Evolutionary conservation across 2,113 vertebrate genomes (phyloP), one percentile per base, ranked within the genome.

Genomic region (Oncorhynchus clarkii): DNA sequence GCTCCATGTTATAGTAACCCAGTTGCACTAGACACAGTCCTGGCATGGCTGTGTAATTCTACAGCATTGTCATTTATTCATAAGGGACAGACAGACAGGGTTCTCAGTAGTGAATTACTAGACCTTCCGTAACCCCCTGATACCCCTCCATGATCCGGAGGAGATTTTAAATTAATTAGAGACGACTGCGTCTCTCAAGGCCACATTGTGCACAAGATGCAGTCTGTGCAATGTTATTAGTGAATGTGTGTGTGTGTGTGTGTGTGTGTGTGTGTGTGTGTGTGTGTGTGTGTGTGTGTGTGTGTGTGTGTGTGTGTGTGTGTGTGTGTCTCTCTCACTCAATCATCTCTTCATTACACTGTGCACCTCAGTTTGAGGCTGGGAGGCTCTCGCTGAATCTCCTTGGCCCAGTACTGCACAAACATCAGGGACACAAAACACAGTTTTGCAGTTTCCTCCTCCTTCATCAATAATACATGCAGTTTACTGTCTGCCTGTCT

Each of bases 151-250:
- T 94, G 92, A 92, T 93, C 92, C 93, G 91, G 88, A 83, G 90
- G 94, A 93, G 89, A 91, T 92, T 93, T 92, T 95, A 97, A 96
- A 96, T 96, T 95, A 96, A 96, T 96, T 95, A 96, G 88, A 87
- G 91, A 85, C 91, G 80, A 70, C 80, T 93, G 92, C 89, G 86
- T 94, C 87, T 85, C 59, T 16, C 59, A 62, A 22, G 65, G 71
- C 31, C 31, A 34, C 31, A 34, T 34, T 34, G 31, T 34, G 31
- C 31, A 34, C 31, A 34, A 90, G 59, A n/a, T 9, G 59, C 92
- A 93, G 92, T 71, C 81, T 72, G 29, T 26, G 48, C 22, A 60
- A 29, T 51, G 69, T 77, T 75, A 90, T 89, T 84, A 83, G 71
- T 78, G 14, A 20, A 24, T 65, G 62, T 29, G 62, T n/a, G 24